Evolutionary conservation across 1,140 invertebrate genomes (phyloP).

Genomic region (Drosophila arizonae): DNA sequence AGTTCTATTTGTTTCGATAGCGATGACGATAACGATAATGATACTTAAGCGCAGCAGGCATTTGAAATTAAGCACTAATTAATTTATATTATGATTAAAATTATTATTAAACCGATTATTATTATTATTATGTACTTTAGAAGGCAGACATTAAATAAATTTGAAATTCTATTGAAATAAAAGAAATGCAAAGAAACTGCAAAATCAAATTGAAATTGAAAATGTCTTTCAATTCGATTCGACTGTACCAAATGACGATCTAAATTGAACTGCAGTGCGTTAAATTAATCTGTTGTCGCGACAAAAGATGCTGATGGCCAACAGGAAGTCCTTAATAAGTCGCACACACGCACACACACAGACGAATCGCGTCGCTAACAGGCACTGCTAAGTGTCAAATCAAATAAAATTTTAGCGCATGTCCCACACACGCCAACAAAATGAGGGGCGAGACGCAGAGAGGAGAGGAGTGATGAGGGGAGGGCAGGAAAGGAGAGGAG

Average conservation of each 20-base stretch:
- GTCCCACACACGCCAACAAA: slow-evolving; percentile 63
- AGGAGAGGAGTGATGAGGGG: too few species aligned
- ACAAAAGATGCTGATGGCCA: slow-evolving; percentile 68
- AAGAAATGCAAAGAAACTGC: slow-evolving; percentile 36
- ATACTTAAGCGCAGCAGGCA: slow-evolving; percentile 75
- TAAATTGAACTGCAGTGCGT: slow-evolving; percentile 77
- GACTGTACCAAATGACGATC: slow-evolving; percentile 1
- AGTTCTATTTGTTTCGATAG: slow-evolving; percentile 13
- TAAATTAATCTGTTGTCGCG: slow-evolving; percentile 81
- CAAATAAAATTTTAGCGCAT: slow-evolving; percentile 73
- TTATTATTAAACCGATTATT: slow-evolving; percentile 48
- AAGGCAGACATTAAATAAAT: slow-evolving; percentile 48
- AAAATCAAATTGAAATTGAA: slow-evolving; percentile 16
- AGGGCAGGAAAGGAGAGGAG: neutral
- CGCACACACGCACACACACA: slow-evolving; percentile 9
- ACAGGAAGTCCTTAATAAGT: slow-evolving; percentile 80
- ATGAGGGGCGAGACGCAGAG: neutral
- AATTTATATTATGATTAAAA: slow-evolving; percentile 70
- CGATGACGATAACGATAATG: slow-evolving; percentile 39
- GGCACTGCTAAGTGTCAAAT: slow-evolving; percentile 71
- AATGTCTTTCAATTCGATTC: slow-evolving; percentile 1
- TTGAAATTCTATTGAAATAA: slow-evolving; percentile 71
- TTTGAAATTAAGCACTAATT: slow-evolving; percentile 71
- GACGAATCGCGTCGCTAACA: slow-evolving; percentile 37
- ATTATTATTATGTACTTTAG: slow-evolving; percentile 40